A percentile compares a stretch with the other conserved stretches of the same genome.
Evolutionary conservation across 2,113 vertebrate genomes (phyloP).

Genomic region (Merops nubicus): DNA sequence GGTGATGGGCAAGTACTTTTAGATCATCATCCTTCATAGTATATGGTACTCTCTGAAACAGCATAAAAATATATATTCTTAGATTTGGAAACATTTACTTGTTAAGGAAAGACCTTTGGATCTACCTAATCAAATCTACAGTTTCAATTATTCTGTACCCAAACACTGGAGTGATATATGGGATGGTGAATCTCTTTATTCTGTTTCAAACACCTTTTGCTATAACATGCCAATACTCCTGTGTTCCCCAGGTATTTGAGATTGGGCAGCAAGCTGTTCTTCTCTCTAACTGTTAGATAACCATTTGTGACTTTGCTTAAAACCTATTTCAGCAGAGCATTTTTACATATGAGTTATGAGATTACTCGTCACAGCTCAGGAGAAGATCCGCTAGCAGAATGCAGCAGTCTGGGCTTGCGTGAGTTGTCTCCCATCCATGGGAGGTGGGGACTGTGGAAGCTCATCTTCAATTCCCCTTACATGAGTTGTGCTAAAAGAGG

Average conservation of each 20-base stretch:
- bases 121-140: not conserved
- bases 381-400: not conserved
- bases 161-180: not conserved
- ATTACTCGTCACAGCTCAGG: not conserved
- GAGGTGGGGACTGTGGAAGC: not conserved
- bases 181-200: not conserved
- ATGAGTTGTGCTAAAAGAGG: not conserved
- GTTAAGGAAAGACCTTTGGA: not conserved
- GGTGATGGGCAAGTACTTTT: not conserved
- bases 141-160: not conserved
- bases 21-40: not conserved
- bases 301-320: not conserved
- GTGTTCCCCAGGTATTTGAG: not conserved
- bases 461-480: not conserved
- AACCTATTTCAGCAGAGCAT: not conserved
- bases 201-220: not conserved
- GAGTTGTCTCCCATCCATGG: not conserved
- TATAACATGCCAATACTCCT: not conserved
- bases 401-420: not conserved
- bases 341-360: not conserved
- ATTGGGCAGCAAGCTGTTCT: not conserved
- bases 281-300: not conserved
- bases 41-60: not conserved
- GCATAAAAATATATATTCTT: rapidly evolving
- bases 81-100: not conserved